Conservation (phyloP, 2,797 vertebrate genomes). For the Erithacus rubecula region DNA sequence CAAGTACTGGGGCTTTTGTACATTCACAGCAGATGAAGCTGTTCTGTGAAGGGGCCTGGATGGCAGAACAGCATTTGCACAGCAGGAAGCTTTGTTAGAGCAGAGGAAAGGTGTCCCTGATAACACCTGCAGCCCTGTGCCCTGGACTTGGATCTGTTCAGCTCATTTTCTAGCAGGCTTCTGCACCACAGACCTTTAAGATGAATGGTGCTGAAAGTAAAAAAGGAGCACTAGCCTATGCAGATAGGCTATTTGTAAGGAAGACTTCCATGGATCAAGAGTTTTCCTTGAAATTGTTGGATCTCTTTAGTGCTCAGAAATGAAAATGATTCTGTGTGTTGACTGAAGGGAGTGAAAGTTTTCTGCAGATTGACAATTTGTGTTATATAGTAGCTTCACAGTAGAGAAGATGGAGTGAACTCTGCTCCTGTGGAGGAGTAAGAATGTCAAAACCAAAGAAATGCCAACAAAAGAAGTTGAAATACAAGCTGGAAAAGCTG, state of each 20-base stretch:
- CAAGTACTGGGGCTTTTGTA: not conserved
- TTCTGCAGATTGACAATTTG: not conserved
- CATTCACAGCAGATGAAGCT: not conserved
- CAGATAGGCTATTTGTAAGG: not conserved
- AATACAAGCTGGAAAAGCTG: not conserved
- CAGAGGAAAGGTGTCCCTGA: fast-evolving
- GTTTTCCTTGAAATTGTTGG: not conserved
- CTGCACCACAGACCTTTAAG: not conserved
- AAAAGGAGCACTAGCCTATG: not conserved
- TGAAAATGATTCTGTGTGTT: not conserved
- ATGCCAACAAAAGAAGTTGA: not conserved
- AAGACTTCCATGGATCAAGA: not conserved
- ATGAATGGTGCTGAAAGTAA: not conserved
- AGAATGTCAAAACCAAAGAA: not conserved
- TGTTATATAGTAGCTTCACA: not conserved
- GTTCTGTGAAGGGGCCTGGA: not conserved
- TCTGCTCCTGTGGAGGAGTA: not conserved
- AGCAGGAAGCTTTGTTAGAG: not conserved
- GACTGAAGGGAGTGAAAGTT: not conserved
- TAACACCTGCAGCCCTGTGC: not conserved
- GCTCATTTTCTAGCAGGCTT: not conserved
- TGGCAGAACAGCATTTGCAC: not conserved
- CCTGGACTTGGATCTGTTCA: not conserved
- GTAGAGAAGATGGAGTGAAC: not conserved
- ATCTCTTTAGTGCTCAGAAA: not conserved